A percentile compares a stretch with the other conserved stretches of the same genome.
phyloP scores from a whole-genome alignment of 2,113 vertebrate genomes.

The Leptosomus discolor region DNA sequence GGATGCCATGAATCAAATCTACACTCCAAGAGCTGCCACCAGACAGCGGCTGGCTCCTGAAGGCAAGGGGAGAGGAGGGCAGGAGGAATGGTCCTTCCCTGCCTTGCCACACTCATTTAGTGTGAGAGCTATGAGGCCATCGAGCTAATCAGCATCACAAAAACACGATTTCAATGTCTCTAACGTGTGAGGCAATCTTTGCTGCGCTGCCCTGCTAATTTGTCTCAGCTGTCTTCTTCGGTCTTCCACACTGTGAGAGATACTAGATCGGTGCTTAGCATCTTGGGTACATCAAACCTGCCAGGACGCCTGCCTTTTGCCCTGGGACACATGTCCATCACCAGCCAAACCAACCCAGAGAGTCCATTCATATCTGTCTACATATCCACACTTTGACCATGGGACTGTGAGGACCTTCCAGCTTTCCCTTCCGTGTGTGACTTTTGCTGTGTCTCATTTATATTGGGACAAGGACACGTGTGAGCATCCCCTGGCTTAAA shows the following conservation, averaged over 20 bases:
- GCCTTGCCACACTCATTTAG: neutral
- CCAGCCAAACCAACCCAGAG: fast-evolving
- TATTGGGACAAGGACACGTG: neutral
- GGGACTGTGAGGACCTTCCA: neutral
- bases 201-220: neutral
- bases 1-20: neutral
- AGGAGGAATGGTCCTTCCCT: neutral
- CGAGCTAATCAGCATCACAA: neutral
- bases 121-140: neutral
- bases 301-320: neutral
- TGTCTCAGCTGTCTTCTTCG: neutral
- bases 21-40: neutral
- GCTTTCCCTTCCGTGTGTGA: neutral
- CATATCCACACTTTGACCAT: neutral
- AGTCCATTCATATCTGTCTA: neutral
- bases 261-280: neutral
- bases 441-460: neutral
- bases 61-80: neutral
- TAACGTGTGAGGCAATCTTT: neutral
- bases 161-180: neutral
- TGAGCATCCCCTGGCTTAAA: neutral
- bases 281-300: neutral
- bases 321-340: fast-evolving
- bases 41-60: neutral
- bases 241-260: neutral